Conservation (phyloP, 2,113 vertebrate genomes). For the Cynopterus brachyotis region DNA sequence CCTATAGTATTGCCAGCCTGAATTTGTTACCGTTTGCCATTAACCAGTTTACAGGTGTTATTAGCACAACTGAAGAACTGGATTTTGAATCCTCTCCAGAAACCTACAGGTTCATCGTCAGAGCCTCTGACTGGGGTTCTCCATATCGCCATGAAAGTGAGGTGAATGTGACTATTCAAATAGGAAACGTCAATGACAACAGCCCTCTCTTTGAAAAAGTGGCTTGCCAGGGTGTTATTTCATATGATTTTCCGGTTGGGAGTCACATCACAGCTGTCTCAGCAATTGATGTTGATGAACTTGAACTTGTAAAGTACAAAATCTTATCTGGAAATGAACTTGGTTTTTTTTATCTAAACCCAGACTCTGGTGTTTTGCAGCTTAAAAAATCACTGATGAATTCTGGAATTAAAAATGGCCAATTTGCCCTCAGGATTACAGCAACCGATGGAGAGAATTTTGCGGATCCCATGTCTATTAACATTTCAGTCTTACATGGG, state of each 20-base stretch:
- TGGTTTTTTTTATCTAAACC: constrained; percentile 94
- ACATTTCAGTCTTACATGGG: constrained; percentile 93
- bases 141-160: constrained; percentile 97
- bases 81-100: constrained; percentile 97
- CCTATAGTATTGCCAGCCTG: constrained; percentile 94
- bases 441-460: constrained; percentile 97
- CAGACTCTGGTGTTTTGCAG: constrained; percentile 95
- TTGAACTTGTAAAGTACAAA: constrained; percentile 97
- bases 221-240: constrained; percentile 93
- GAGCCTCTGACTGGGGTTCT: constrained; percentile 98
- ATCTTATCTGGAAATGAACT: constrained; percentile 96
- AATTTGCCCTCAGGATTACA: constrained; percentile 94
- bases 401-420: constrained; percentile 87
- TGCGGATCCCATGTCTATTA: constrained; percentile 96
- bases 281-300: constrained; percentile 96
- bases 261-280: constrained; percentile 96
- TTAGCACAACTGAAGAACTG: constrained; percentile 92
- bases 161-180: constrained; percentile 93
- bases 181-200: constrained; percentile 97
- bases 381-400: constrained; percentile 89
- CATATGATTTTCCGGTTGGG: constrained; percentile 91
- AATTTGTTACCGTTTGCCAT: constrained; percentile 92
- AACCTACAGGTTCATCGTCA: constrained; percentile 93
- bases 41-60: constrained; percentile 96
- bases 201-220: constrained; percentile 96